Evolutionary conservation across 2,888 invertebrate species (phyloP).

Genomic region (Steromphala cineraria): DNA sequence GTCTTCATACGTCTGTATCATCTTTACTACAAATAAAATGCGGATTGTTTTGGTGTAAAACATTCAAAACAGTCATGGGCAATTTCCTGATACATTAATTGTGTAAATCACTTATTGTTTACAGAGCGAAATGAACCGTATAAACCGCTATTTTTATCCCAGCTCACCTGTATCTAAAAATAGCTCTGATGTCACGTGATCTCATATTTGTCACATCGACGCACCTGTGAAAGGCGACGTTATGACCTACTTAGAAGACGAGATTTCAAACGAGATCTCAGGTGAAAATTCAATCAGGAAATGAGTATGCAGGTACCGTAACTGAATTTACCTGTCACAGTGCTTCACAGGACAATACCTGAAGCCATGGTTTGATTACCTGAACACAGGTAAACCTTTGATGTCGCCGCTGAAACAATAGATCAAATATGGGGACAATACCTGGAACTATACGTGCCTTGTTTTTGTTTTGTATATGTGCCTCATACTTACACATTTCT

Average conservation of each 20-base stretch:
- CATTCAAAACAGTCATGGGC: too few species aligned
- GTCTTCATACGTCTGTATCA: too few species aligned
- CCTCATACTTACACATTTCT: background rate
- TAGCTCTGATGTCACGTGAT: constrained; percentile 5
- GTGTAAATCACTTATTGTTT: too few species aligned
- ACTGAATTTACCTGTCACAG: background rate
- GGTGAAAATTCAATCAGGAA: constrained; percentile 21
- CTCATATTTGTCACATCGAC: background rate
- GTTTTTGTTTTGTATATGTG: background rate
- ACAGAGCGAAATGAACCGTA: too few species aligned
- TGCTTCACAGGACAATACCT: too few species aligned
- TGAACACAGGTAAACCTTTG: background rate
- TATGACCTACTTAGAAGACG: constrained; percentile 23
- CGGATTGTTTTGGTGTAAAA: too few species aligned
- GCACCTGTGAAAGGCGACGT: constrained; percentile 8
- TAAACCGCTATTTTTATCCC: too few species aligned
- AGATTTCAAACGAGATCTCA: constrained; percentile 37
- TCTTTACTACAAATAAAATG: too few species aligned
- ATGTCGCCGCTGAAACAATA: background rate
- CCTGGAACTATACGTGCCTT: background rate
- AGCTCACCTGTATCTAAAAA: constrained; percentile 1
- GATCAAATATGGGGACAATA: background rate
- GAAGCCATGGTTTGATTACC: background rate
- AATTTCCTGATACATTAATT: too few species aligned
- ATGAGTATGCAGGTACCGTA: background rate